These are phyloP conservation scores for Huso huso DNA, from an alignment of 2,797 vertebrate genomes.

Conservation along the genomic window DNA sequence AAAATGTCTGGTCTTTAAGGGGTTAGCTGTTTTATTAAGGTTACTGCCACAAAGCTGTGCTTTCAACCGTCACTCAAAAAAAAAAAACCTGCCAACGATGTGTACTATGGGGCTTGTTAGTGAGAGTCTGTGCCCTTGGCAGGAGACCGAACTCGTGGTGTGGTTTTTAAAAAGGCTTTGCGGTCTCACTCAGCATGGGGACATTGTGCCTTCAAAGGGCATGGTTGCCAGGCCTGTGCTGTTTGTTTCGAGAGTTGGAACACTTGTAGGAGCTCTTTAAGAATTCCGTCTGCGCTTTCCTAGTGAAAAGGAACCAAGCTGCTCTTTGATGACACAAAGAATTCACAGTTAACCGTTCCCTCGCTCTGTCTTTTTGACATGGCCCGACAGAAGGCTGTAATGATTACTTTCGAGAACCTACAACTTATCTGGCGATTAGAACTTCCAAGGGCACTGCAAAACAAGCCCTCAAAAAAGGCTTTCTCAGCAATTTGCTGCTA, in stretches of 20 bases:
- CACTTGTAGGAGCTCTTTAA: conserved; percentile 53
- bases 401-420: conserved; percentile 33
- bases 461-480: conserved; percentile 12
- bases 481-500: conserved; percentile 9
- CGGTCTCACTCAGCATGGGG: conserved; percentile 38
- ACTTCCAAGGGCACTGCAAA: neutral
- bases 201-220: conserved; percentile 57
- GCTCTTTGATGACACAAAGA: conserved; percentile 46
- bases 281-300: conserved; percentile 48
- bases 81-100: too few species aligned
- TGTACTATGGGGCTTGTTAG: too few species aligned
- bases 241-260: conserved; percentile 58
- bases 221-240: conserved; percentile 50
- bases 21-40: too few species aligned
- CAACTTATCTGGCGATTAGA: neutral
- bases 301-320: conserved; percentile 43
- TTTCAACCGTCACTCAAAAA: too few species aligned
- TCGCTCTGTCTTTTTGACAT: conserved; percentile 46
- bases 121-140: too few species aligned
- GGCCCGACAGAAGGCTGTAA: conserved; percentile 50
- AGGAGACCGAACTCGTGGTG: too few species aligned
- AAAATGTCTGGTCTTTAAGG: too few species aligned
- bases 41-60: too few species aligned
- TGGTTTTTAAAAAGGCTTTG: too few species aligned
- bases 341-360: conserved; percentile 48